Percentiles rank a stretch among this genome's conserved stretches.
Evolutionary conservation across 2,797 vertebrate species (phyloP).

Genomic region (Potorous gilbertii): DNA sequence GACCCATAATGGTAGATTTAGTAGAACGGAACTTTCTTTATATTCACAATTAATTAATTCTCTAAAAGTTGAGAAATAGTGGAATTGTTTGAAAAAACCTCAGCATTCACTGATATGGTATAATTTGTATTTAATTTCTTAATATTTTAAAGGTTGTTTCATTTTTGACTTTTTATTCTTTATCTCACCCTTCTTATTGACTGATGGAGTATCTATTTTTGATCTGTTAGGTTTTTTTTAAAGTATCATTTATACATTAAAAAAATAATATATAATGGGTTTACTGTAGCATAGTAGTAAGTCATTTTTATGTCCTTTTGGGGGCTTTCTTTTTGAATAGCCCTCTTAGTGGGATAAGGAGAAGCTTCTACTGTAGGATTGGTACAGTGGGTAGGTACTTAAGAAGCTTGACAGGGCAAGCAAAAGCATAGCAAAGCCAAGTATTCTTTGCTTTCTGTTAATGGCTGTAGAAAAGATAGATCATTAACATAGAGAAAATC

Average conservation of each 20-base stretch:
- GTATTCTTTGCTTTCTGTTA: no score
- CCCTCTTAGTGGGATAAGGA: no score
- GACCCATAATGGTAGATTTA: neutral
- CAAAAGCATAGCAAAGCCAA: no score
- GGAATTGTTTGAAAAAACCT: conserved; percentile 67
- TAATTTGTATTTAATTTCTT: conserved; percentile 83
- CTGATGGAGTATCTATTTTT: conserved; percentile 74
- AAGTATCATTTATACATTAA: conserved; percentile 50
- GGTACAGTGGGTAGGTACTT: no score
- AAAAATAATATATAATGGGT: neutral
- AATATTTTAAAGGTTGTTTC: conserved; percentile 88
- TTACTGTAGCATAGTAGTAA: neutral
- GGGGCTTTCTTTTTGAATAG: neutral
- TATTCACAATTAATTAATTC: conserved; percentile 37
- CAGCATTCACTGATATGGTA: conserved; percentile 85
- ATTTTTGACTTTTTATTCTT: conserved; percentile 86
- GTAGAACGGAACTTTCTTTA: neutral
- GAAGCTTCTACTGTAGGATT: no score
- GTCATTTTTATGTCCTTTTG: neutral
- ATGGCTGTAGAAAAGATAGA: no score
- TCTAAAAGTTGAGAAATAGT: conserved; percentile 69
- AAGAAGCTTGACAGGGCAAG: no score
- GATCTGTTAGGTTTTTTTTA: conserved; percentile 50
- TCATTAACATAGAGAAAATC: no score
- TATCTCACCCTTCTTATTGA: conserved; percentile 76